A percentile compares a stretch with the other conserved stretches of the same genome.
Evolutionary conservation across 2,113 vertebrate genomes (phyloP).

Genomic region (Erythrolamprus reginae): DNA sequence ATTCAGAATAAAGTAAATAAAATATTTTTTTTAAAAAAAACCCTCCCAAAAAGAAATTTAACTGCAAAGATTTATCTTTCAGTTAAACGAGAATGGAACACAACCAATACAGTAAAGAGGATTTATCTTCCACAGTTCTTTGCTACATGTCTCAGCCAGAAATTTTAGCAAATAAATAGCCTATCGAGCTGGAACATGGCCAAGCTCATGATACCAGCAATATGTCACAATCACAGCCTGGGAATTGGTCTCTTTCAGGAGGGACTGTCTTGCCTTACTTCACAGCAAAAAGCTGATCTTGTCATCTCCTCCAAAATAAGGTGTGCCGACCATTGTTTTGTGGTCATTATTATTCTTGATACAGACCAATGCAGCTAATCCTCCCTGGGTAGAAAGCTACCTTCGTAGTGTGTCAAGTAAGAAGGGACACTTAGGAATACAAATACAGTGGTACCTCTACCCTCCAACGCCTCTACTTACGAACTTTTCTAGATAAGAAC

Average conservation of each 20-base stretch:
- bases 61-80: slow-evolving; percentile 34
- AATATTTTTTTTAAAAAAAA: slow-evolving; percentile 1
- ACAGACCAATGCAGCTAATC: slow-evolving; percentile 44
- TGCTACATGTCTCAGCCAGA: neutral
- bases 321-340: slow-evolving; percentile 55
- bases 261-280: neutral
- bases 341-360: slow-evolving; percentile 48
- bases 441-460: no score
- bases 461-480: no score
- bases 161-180: slow-evolving; percentile 30
- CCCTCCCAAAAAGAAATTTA: slow-evolving; percentile 29
- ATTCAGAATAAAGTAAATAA: slow-evolving; percentile 13
- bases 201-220: neutral
- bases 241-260: slow-evolving; percentile 15
- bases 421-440: slow-evolving; percentile 8
- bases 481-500: no score
- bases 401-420: neutral
- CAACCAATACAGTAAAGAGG: slow-evolving; percentile 18
- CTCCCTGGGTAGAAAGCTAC: slow-evolving; percentile 36
- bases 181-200: slow-evolving; percentile 5
- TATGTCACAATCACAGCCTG: neutral
- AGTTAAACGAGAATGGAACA: slow-evolving; percentile 35
- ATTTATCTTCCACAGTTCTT: slow-evolving; percentile 23
- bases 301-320: slow-evolving; percentile 36
- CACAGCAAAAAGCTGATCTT: slow-evolving; percentile 32